Base-by-base conservation (phyloP, 1,140 invertebrate species). In the Drosophila ironensis region DNA sequence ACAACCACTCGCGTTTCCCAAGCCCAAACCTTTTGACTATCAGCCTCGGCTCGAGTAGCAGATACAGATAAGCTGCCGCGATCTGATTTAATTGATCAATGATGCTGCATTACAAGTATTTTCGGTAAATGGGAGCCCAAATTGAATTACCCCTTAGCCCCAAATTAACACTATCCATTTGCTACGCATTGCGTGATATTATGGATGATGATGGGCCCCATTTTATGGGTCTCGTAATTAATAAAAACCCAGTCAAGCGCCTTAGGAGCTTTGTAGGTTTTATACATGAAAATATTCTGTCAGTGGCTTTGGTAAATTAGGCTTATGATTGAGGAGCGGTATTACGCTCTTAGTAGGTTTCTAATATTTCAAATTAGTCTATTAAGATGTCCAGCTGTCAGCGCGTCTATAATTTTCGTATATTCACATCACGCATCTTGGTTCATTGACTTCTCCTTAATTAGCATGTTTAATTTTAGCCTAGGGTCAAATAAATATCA, bases 31-130 rank as follows among this genome's bases (percentile, higher is more conserved):
- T 63, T 37, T 63, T 38, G 8, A 11, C 14, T 38, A 38, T 2
- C n/a, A n/a, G n/a, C n/a, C n/a, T n/a, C 16, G 5, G 9, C 11
- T 19, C 37, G 30, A 37, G 12, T 16, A 24, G 1, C 22, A 19
- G 56, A 60, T 60, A 8, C 25, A 24, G 56, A 60, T 60, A 51
- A 33, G 51, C 25, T 41, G 54, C 24, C 22, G 4, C 5, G 54
- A 30, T 56, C 11, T 24, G 8, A 19, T 42, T 42, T 24, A 41
- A 60, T 56, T 42, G 56, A 42, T 60, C 56, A 41, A 57, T 42
- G 51, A 57, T 57, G 51, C 38, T 57, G 56, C 56, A 60, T 60
- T 60, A 57, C 56, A 57, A 42, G 51, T 20, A 33, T 20, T 30
- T 25, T 40, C 19, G 11, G 12, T 35, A 60, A 57, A 53, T 24